A percentile compares a stretch with the other conserved stretches of the same genome.
Conservation (phyloP, 2,113 vertebrate species). For the Protomyctophum bolini region DNA sequence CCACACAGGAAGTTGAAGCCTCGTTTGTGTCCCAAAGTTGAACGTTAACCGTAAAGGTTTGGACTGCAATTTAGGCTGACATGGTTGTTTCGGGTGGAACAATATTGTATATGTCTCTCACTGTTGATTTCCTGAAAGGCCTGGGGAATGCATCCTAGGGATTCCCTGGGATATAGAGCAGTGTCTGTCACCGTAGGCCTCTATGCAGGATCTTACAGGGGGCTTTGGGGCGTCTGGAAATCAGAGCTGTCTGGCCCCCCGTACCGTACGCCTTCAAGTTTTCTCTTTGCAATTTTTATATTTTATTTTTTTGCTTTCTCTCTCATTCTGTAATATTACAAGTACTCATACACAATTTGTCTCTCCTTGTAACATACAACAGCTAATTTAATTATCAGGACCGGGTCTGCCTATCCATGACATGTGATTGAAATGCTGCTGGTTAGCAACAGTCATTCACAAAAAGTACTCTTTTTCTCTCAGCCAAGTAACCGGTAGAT, state of each 20-base stretch:
- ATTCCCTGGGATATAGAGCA: constrained; percentile 16
- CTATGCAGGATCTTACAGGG: background rate
- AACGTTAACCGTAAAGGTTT: constrained; percentile 40
- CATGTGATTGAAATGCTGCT: constrained; percentile 64
- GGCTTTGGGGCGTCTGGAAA: constrained; percentile 11
- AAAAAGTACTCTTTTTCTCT: constrained; percentile 18
- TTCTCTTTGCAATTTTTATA: background rate
- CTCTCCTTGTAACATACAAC: constrained; percentile 21
- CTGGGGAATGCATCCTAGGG: constrained; percentile 23
- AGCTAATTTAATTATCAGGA: constrained; percentile 24
- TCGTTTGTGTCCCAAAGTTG: constrained; percentile 21
- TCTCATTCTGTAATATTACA: background rate
- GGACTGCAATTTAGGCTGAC: constrained; percentile 2
- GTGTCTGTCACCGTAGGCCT: constrained; percentile 12
- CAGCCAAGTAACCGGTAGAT: background rate
- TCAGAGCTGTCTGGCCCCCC: background rate
- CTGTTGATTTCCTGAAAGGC: constrained; percentile 44
- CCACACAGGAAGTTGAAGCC: constrained; percentile 29
- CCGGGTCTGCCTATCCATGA: constrained; percentile 43
- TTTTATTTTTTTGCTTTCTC: background rate
- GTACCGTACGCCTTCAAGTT: background rate
- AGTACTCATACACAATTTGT: constrained; percentile 1
- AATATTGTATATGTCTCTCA: constrained; percentile 6
- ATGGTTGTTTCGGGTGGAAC: constrained; percentile 43
- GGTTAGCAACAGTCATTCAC: constrained; percentile 61